Base-by-base conservation (phyloP, 2,888 invertebrate species). In the Acanthosoma haemorrhoidale region DNA sequence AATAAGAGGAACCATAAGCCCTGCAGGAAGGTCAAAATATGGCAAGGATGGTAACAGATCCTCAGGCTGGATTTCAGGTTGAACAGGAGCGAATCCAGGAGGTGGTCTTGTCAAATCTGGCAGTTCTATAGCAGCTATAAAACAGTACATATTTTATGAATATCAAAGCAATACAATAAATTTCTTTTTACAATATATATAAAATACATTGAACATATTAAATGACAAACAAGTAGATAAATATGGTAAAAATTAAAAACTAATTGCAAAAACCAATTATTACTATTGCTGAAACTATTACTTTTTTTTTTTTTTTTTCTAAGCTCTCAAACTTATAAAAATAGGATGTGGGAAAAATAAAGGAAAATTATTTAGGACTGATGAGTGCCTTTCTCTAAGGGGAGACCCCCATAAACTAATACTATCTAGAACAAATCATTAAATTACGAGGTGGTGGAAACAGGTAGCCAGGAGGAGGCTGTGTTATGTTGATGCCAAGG, bases 21-120 rank as follows among this genome's bases (percentile, higher is more conserved):
- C 98, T 69, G 98, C 97, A 2, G 99, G 98, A 74, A 98, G 84
- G 79, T 98, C 97, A 80, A 91, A 98, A 80, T 98, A 99, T 63
- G 97, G 96, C 76, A 93, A 90, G 29, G 91, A 89, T 29, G 96
- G 96, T 82, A 92, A 87, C 74, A 92, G 82, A 73, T 92, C 92
- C 76, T 92, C 91, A 66, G 85, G 80, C 2, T 79, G 76, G 25
- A 81, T 79, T 51, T 81, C 80, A 41, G 81, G 78, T 1, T 78
- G 77, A 60, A 78, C 77, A 21, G 78, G 72, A 71, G 79, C 77
- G 69, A 82, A 75, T 79, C 82, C 69, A 4, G 94, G 93, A 0
- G 94, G 94, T 0, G 94, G 94, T 78, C 91, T 90, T 21, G 90
- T 90, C 74, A 94, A 85, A 81, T 94, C 93, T 39, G 93, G 93